Evolutionary conservation across 2,113 vertebrate species (phyloP).

Genomic region (Erythrolamprus reginae): DNA sequence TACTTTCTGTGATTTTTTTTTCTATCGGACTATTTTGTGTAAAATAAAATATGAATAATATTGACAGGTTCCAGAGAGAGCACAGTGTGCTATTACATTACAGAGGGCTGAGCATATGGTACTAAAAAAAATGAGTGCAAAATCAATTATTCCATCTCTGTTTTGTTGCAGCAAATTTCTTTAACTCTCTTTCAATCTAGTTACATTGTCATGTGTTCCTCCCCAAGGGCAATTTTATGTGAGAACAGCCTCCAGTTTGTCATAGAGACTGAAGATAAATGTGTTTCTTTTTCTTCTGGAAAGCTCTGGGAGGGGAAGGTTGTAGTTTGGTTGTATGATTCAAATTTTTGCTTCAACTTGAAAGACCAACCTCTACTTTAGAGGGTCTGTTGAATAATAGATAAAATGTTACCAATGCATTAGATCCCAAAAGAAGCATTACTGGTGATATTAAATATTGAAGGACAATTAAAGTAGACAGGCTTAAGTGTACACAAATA

Average conservation of each 20-base stretch:
- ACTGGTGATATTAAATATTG: neutral
- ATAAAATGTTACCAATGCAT: neutral
- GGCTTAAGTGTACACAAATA: neutral
- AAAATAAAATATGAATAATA: neutral
- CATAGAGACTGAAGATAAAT: neutral
- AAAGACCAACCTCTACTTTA: neutral
- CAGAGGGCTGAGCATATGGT: neutral
- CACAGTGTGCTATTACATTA: conserved; percentile 22
- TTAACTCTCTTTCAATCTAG: neutral
- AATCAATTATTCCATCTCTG: neutral
- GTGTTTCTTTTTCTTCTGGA: neutral
- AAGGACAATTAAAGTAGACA: neutral
- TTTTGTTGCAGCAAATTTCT: neutral
- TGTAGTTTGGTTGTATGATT: neutral
- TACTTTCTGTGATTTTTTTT: conserved; percentile 33
- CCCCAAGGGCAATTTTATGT: neutral
- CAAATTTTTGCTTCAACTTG: neutral
- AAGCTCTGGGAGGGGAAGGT: neutral
- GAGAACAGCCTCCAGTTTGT: neutral
- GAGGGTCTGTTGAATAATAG: neutral
- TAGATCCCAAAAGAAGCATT: neutral
- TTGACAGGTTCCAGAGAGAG: conserved; percentile 32
- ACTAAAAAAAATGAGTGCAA: neutral
- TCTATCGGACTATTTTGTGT: conserved; percentile 38
- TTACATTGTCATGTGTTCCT: neutral